These are phyloP conservation scores for Aphidius ervi DNA, from an alignment of 1,140 invertebrate genomes.

Conservation along the genomic window DNA sequence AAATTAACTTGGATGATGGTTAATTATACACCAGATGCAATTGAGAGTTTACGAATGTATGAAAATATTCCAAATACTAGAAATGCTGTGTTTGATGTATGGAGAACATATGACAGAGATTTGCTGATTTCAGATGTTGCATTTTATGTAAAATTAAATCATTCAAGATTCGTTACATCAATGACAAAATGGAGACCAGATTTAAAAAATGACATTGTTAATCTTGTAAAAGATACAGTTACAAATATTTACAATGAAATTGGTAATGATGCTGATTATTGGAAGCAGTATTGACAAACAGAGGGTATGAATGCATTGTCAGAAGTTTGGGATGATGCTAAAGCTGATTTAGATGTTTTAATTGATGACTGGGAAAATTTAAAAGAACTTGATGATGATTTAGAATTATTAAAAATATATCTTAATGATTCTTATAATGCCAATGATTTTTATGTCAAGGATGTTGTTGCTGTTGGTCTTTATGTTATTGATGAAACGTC, in stretches of 20 bases:
- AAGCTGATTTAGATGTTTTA: slow-evolving; percentile 64
- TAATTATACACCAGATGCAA: slow-evolving; percentile 65
- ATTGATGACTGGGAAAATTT: slow-evolving; percentile 70
- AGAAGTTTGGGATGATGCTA: slow-evolving; percentile 72
- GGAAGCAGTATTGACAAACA: slow-evolving; percentile 61
- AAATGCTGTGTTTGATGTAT: slow-evolving; percentile 69
- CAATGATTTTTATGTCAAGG: slow-evolving; percentile 80
- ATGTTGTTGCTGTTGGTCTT: slow-evolving; percentile 65
- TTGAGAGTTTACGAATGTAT: slow-evolving; percentile 65
- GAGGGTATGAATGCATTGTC: slow-evolving; percentile 62
- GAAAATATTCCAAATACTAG: slow-evolving; percentile 71
- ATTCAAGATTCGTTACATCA: slow-evolving; percentile 77
- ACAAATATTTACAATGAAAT: slow-evolving; percentile 55
- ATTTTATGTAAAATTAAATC: slow-evolving; percentile 77
- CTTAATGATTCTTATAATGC: slow-evolving; percentile 72
- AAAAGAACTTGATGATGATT: slow-evolving; percentile 67
- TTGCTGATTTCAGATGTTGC: slow-evolving; percentile 68
- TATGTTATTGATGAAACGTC: slow-evolving; percentile 73
- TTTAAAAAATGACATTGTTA: slow-evolving; percentile 53
- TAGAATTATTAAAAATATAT: slow-evolving; percentile 65
- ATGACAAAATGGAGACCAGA: slow-evolving; percentile 74
- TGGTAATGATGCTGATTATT: slow-evolving; percentile 60
- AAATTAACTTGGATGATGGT: slow-evolving; percentile 57
- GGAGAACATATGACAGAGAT: slow-evolving; percentile 72
- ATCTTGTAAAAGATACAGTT: slow-evolving; percentile 46